These are phyloP conservation scores for Uromys caudimaculatus DNA, from an alignment of 2,797 vertebrate genomes.

Conservation along the genomic window DNA sequence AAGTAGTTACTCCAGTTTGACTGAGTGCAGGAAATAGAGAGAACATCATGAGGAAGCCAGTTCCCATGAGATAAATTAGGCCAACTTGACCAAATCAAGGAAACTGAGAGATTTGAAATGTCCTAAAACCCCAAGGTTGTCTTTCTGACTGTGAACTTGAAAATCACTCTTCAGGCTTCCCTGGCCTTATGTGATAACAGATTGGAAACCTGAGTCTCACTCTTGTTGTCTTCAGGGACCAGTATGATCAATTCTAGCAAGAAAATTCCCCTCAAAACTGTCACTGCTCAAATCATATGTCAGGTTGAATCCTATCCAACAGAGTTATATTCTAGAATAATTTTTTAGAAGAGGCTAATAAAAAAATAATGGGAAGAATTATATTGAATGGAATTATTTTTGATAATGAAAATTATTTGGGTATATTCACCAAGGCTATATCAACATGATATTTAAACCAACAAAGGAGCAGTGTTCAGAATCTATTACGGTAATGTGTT, in stretches of 20 bases:
- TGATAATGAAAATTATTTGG: constrained; percentile 84
- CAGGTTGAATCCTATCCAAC: constrained; percentile 80
- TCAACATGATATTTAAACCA: constrained; percentile 79
- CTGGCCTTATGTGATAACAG: constrained; percentile 60
- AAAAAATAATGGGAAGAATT: constrained; percentile 80
- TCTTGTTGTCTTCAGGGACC: constrained; percentile 51
- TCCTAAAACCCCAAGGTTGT: constrained; percentile 1
- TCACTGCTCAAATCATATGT: constrained; percentile 71
- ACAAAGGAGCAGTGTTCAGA: constrained; percentile 52
- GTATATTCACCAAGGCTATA: constrained; percentile 77
- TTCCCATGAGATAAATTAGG: constrained; percentile 55
- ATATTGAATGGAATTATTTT: constrained; percentile 85
- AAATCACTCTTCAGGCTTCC: constrained; percentile 58
- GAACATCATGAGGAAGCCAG: constrained; percentile 47
- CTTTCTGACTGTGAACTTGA: constrained; percentile 56
- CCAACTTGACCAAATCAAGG: constrained; percentile 23
- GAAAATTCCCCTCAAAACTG: constrained; percentile 74
- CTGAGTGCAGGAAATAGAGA: constrained; percentile 23
- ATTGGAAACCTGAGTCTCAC: constrained; percentile 58
- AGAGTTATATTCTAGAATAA: constrained; percentile 84
- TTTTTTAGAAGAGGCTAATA: constrained; percentile 84
- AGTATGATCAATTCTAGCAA: constrained; percentile 50
- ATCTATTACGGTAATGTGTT: neutral
- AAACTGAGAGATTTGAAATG: constrained; percentile 52
- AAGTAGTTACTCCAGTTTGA: constrained; percentile 59